Percentiles rank a stretch among this genome's conserved stretches.
Conservation (phyloP, 2,797 vertebrate species). For the Lates japonicus region DNA sequence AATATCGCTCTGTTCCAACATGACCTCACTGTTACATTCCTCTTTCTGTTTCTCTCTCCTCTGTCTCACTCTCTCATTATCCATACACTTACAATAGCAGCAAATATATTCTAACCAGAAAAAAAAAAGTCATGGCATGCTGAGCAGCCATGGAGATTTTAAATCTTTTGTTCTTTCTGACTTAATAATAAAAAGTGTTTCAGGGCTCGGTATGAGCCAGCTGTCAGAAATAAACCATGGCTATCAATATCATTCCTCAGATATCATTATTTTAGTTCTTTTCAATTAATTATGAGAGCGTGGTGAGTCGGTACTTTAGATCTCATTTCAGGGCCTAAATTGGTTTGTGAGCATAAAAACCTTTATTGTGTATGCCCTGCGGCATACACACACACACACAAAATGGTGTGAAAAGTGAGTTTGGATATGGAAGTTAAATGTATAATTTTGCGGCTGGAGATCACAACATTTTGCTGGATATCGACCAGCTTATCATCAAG, state of each 20-base stretch:
- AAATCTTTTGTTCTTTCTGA: constrained; percentile 75
- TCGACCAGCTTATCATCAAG: constrained; percentile 71
- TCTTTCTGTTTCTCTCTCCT: constrained; percentile 15
- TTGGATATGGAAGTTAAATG: constrained; percentile 75
- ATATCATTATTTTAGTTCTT: constrained; percentile 85
- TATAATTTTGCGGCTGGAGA: constrained; percentile 70
- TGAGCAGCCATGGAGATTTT: constrained; percentile 68
- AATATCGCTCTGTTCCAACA: background rate
- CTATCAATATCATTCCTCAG: constrained; percentile 79
- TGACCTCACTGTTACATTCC: constrained; percentile 12
- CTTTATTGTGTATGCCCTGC: constrained; percentile 74
- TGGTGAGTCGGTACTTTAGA: constrained; percentile 80
- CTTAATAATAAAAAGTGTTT: constrained; percentile 73
- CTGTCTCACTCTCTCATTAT: constrained; percentile 42
- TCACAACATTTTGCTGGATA: constrained; percentile 73
- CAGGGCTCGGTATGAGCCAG: constrained; percentile 65
- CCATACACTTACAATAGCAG: constrained; percentile 48
- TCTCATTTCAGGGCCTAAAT: constrained; percentile 85
- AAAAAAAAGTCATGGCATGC: constrained; percentile 61
- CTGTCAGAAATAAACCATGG: constrained; percentile 80
- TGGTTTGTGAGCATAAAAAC: constrained; percentile 83
- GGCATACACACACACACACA: constrained; percentile 29
- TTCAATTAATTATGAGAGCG: constrained; percentile 84
- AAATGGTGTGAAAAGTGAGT: constrained; percentile 55
- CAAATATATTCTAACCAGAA: constrained; percentile 57